Evolutionary conservation across 2,113 vertebrate species (phyloP).

Genomic region (Scytalopus superciliaris): DNA sequence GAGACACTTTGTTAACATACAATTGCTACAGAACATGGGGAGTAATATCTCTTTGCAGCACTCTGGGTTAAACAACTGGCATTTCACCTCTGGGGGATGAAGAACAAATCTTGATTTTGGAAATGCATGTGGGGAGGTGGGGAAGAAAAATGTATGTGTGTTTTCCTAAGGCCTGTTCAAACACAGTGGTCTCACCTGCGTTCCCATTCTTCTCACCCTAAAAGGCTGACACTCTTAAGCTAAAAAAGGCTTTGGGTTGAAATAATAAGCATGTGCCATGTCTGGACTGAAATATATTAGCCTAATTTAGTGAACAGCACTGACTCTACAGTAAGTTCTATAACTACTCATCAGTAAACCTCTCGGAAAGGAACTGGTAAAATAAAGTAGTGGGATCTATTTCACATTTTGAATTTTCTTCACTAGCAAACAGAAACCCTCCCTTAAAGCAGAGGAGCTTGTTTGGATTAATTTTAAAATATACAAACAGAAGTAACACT

Average conservation of each 20-base stretch:
- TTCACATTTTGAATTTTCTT: not conserved
- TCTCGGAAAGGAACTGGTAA: not conserved
- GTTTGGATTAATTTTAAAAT: constrained; percentile 1
- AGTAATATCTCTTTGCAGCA: not conserved
- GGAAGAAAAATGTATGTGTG: not conserved
- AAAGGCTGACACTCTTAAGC: not conserved
- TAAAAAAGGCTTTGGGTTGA: not conserved
- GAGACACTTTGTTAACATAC: not conserved
- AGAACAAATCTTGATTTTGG: not conserved
- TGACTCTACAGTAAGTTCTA: not conserved
- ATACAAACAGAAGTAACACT: not conserved
- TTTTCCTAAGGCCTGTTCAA: not conserved
- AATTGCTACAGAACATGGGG: not conserved
- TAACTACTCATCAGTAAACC: not conserved
- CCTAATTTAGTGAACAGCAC: not conserved
- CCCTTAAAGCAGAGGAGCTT: not conserved
- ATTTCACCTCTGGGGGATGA: not conserved
- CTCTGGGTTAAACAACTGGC: not conserved
- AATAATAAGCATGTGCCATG: not conserved
- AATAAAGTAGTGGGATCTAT: not conserved
- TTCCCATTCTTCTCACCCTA: not conserved
- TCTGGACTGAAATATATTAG: not conserved
- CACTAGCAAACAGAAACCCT: not conserved
- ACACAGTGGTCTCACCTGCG: not conserved
- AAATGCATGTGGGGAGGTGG: not conserved